Percentiles rank a stretch among this genome's conserved stretches.
These are phyloP conservation scores for Zelleria hepariella DNA, from an alignment of 2,888 invertebrate genomes.

Conservation along the genomic window DNA sequence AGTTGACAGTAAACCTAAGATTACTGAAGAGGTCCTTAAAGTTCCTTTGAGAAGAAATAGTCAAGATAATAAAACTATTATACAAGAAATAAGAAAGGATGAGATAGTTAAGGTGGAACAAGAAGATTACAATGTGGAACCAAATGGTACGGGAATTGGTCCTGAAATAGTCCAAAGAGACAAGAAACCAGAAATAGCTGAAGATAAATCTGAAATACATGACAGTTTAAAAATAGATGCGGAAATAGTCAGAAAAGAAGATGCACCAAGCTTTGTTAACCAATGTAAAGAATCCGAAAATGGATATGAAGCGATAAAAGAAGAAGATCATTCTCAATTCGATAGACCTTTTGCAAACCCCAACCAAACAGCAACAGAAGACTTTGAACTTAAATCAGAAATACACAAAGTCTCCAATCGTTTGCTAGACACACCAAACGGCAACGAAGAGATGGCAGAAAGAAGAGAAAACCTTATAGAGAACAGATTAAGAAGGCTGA, in stretches of 20 bases:
- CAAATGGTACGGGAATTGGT: background rate
- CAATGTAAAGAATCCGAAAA: background rate
- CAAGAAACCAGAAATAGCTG: background rate
- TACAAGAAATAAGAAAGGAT: background rate
- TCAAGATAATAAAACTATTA: background rate
- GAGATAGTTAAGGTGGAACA: slow-evolving; percentile 7
- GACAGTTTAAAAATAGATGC: background rate
- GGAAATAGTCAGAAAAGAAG: background rate
- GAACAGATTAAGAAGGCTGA: slow-evolving; percentile 3
- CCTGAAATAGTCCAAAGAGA: background rate
- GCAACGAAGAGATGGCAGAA: background rate
- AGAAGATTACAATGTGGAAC: slow-evolving; percentile 3
- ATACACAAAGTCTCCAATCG: background rate
- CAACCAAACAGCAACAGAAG: background rate
- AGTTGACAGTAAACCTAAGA: slow-evolving; percentile 23
- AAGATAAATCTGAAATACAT: background rate
- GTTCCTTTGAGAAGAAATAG: background rate
- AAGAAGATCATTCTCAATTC: background rate
- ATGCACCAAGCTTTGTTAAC: background rate
- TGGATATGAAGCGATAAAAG: background rate
- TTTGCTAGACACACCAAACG: no score
- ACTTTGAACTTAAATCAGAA: background rate
- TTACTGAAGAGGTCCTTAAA: slow-evolving; percentile 23
- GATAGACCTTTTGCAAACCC: background rate
- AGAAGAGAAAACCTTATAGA: background rate